Base-by-base conservation (phyloP, 2,888 invertebrate genomes). In the Tenthredo scrophulariae region DNA sequence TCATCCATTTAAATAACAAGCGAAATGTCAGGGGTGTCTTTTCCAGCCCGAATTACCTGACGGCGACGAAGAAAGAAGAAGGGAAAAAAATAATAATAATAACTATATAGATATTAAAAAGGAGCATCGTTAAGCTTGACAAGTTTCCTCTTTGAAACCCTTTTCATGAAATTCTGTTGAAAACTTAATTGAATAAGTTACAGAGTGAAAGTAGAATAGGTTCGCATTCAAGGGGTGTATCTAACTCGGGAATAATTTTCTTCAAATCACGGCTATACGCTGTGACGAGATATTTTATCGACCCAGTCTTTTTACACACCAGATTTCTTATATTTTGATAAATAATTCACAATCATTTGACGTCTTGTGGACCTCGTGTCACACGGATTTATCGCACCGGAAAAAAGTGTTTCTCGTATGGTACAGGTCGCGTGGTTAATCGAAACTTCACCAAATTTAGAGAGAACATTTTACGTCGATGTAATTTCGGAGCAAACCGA, bases 161-260 rank as follows among this genome's bases (percentile, higher is more conserved):
- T 54, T 54, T 54, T 54, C 7, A 54, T n/a, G n/a, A 54, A 54
- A 54, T 54, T 54, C 54, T 54, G 54, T 54, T 54, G n/a, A n/a
- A 54, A 54, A 54, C 54, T 54, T 54, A 54, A 54, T 54, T 54
- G 54, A 54, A 54, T 54, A 54, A 54, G 54, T 54, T 54, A 54
- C 54, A 7, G 54, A 6, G n/a, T 54, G n/a, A 54, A 54, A 54
- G 46, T 46, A 46, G 46, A 46, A 46, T 46, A 46, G 46, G 46
- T 15, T 46, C 13, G 15, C 46, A 13, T n/a, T 7, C 5, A 18
- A 15, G 13, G 18, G 54, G n/a, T n/a, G n/a, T n/a, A 54, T 54
- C n/a, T n/a, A 54, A n/a, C 54, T 7, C n/a, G 54, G 54, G n/a
- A n/a, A n/a, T n/a, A 54, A 54, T n/a, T 54, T 54, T n/a, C n/a